Percentiles rank a stretch among this genome's conserved stretches.
phyloP scores from a whole-genome alignment of 2,888 invertebrate genomes.

The Sarcophaga subvicina region DNA sequence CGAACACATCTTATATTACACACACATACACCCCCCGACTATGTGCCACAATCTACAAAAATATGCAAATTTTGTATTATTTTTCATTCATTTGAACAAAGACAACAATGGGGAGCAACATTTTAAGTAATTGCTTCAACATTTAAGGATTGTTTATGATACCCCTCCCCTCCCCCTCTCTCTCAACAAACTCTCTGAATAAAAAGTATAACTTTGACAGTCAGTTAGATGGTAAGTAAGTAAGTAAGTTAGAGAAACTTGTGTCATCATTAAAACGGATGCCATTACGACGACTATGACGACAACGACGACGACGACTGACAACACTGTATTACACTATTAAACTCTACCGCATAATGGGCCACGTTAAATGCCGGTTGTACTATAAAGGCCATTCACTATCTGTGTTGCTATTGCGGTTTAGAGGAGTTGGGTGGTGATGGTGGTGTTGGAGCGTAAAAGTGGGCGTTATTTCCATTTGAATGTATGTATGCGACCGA shows the following conservation, averaged over 20 bases:
- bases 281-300: constrained; percentile 26
- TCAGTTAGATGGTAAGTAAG: constrained; percentile 17
- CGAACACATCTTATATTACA: constrained; percentile 9
- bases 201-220: background rate
- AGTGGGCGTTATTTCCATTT: constrained; percentile 62
- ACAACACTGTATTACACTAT: constrained; percentile 51
- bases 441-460: constrained; percentile 9
- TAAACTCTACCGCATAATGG: constrained; percentile 67
- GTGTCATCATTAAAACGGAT: constrained; percentile 56
- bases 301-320: constrained; percentile 2
- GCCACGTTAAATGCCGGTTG: constrained; percentile 54
- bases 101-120: constrained; percentile 80
- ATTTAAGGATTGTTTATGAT: constrained; percentile 80
- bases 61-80: constrained; percentile 81
- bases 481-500: background rate
- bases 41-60: constrained; percentile 70
- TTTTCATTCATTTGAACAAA: constrained; percentile 59
- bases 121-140: constrained; percentile 82
- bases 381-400: constrained; percentile 67
- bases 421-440: background rate
- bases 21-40: constrained; percentile 20
- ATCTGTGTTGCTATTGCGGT: constrained; percentile 57
- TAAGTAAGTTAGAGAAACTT: background rate
- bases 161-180: background rate
- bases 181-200: background rate